Evolutionary conservation across 2,113 vertebrate genomes (phyloP).

Genomic region (Apeltes quadracus): DNA sequence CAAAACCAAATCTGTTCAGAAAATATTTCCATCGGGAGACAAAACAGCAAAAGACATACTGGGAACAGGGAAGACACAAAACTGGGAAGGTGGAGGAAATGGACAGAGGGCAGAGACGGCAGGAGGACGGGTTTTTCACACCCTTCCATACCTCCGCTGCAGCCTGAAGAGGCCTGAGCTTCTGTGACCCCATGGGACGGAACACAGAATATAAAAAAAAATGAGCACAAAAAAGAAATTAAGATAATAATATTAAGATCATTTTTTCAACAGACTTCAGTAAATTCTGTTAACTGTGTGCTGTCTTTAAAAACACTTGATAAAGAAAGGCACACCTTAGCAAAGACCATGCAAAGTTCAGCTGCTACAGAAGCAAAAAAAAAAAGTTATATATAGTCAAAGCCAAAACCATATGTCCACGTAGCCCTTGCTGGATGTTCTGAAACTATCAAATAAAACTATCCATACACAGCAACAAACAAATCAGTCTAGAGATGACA

Average conservation of each 20-base stretch:
- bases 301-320: slow-evolving; percentile 30
- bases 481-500: slow-evolving; percentile 1
- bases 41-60: slow-evolving; percentile 16
- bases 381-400: slow-evolving; percentile 1
- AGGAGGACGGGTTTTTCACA: slow-evolving; percentile 55
- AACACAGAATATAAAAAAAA: slow-evolving; percentile 59
- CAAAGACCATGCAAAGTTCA: slow-evolving; percentile 59
- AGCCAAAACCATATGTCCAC: neutral
- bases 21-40: neutral
- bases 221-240: slow-evolving; percentile 51
- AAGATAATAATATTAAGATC: slow-evolving; percentile 49
- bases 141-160: slow-evolving; percentile 74
- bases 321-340: slow-evolving; percentile 33
- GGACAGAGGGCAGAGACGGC: slow-evolving; percentile 37
- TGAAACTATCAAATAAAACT: neutral
- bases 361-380: slow-evolving; percentile 49
- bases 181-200: slow-evolving; percentile 66
- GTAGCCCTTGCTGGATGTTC: neutral
- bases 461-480: slow-evolving; percentile 15
- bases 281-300: slow-evolving; percentile 7
- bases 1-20: slow-evolving; percentile 1
- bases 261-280: slow-evolving; percentile 41
- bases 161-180: slow-evolving; percentile 70
- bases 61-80: slow-evolving; percentile 10
- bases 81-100: slow-evolving; percentile 18